A percentile compares a stretch with the other conserved stretches of the same genome.
Conservation (phyloP, 2,113 vertebrate genomes). For the Carlito syrichta region DNA sequence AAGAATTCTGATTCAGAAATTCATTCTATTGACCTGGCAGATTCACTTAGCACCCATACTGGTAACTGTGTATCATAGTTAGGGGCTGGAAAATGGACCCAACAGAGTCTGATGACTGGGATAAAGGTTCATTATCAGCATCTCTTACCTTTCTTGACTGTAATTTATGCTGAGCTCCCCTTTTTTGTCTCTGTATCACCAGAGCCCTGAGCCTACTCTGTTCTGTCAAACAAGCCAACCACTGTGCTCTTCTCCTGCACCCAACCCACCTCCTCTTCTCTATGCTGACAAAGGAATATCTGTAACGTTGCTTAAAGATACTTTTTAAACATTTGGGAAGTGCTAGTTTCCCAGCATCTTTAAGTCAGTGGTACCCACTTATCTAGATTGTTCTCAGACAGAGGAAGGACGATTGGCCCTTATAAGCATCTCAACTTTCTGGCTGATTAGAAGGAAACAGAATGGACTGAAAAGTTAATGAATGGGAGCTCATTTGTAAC, state of each 20-base stretch:
- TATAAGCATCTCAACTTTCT: not conserved
- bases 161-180: not conserved
- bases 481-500: not conserved
- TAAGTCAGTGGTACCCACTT: not conserved
- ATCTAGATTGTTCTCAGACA: not conserved
- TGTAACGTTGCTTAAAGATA: not conserved
- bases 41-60: not conserved
- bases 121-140: too few relatives aligned
- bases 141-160: not conserved
- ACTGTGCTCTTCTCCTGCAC: accelerated
- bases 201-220: accelerated
- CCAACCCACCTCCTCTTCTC: not conserved
- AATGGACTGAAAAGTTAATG: not conserved
- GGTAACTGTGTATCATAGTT: not conserved
- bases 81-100: not conserved
- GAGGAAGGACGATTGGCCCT: not conserved
- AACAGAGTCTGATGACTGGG: not conserved
- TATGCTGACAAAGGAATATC: not conserved
- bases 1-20: not conserved
- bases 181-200: not conserved
- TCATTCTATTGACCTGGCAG: not conserved
- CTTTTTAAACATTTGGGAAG: not conserved
- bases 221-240: not conserved
- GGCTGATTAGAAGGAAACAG: not conserved
- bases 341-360: not conserved